These are phyloP conservation scores for Crocallis elinguaria DNA, from an alignment of 2,888 invertebrate genomes.

Conservation along the genomic window DNA sequence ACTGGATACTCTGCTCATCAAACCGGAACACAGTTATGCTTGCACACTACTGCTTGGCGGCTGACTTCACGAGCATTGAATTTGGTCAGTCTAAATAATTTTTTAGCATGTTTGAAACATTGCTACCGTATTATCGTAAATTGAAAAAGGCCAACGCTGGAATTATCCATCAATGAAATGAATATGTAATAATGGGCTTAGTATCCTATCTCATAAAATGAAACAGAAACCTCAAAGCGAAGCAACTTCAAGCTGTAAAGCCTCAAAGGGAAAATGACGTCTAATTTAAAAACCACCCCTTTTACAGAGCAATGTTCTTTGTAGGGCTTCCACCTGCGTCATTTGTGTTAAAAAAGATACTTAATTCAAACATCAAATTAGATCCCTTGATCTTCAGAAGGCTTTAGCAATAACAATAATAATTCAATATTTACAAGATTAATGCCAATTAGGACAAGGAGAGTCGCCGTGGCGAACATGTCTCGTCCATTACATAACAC, in stretches of 20 bases:
- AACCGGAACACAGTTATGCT: too few relatives aligned
- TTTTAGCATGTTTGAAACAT: too few relatives aligned
- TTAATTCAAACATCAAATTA: neutral
- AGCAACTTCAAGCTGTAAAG: constrained; percentile 6
- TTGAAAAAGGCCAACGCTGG: constrained; percentile 9
- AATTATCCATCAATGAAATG: too few relatives aligned
- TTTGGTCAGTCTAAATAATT: too few relatives aligned
- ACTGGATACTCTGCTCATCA: too few relatives aligned
- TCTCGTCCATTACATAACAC: constrained; percentile 77
- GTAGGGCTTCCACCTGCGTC: constrained; percentile 24
- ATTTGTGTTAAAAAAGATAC: neutral
- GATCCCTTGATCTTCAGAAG: neutral
- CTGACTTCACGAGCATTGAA: too few relatives aligned
- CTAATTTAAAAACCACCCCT: constrained; percentile 21
- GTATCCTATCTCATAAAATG: neutral
- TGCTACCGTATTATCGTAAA: too few relatives aligned
- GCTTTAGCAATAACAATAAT: constrained; percentile 6
- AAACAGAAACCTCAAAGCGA: constrained; percentile 1
- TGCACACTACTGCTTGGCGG: too few relatives aligned
- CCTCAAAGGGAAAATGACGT: constrained; percentile 20
- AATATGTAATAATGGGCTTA: too few relatives aligned
- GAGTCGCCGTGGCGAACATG: constrained; percentile 62
- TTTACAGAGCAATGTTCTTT: constrained; percentile 6
- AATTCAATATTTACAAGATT: constrained; percentile 32
- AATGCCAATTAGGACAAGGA: constrained; percentile 65